These are phyloP conservation scores for Mungos mungo DNA, from an alignment of 2,113 vertebrate genomes.

Conservation along the genomic window DNA sequence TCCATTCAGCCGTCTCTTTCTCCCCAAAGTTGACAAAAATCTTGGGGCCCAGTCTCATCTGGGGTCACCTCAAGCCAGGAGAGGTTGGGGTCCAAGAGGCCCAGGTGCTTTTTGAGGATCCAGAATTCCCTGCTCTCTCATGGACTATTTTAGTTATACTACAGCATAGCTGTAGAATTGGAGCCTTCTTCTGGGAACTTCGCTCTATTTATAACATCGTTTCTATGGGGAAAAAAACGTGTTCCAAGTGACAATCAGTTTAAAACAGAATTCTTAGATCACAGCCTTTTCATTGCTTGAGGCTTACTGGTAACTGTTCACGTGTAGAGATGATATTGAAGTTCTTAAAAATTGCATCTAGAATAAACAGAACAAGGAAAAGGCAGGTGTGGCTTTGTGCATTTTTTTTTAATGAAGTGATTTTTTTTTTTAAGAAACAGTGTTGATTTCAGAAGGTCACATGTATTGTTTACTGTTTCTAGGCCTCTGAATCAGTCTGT, in stretches of 20 bases:
- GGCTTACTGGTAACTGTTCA: neutral
- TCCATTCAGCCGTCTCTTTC: neutral
- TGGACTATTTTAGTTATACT: constrained; percentile 22
- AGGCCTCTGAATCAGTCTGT: neutral
- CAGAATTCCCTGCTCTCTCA: neutral
- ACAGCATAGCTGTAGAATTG: neutral
- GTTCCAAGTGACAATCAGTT: neutral
- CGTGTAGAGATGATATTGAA: neutral
- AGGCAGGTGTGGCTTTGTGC: neutral
- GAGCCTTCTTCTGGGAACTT: neutral
- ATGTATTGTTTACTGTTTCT: neutral
- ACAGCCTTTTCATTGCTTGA: neutral
- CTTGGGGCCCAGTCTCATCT: neutral
- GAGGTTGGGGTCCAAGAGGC: neutral
- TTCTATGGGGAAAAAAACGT: constrained; percentile 51
- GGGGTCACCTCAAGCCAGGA: neutral
- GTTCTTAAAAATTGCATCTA: neutral
- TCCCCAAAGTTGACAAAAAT: neutral
- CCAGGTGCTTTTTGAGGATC: neutral
- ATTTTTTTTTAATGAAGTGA: neutral
- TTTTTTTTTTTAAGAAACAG: neutral
- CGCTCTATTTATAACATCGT: constrained; percentile 60
- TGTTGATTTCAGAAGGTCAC: neutral
- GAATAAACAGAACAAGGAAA: neutral
- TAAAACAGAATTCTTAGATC: neutral